Base-by-base conservation (phyloP, 2,888 invertebrate genomes). In the Diogma glabrata region DNA sequence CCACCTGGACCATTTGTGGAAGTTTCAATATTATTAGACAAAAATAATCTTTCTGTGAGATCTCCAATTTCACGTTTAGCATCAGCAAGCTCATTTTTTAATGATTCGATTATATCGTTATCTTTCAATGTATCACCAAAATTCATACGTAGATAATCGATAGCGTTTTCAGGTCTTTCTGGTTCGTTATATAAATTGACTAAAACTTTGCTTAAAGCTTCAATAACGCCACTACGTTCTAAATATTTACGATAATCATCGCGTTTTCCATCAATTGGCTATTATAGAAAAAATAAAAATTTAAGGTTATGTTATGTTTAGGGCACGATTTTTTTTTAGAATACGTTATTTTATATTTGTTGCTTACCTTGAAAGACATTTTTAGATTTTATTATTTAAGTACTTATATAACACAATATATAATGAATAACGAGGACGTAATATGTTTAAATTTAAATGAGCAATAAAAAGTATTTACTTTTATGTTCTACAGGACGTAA, bases 251-350 rank as follows among this genome's bases (percentile, higher is more conserved):
- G 66, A 50, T 67, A 69, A 55, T 70, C 69, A 58, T 69, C 69
- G 12, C 69, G 68, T 53, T 65, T 69, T 2, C 64, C 65, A 56
- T 69, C 69, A 46, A 69, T 70, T 19, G 69, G 70, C 69, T 69
- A 51, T 2, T 55, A 56, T 26, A 40, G 46, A 24, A 26, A 26
- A 6, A 36, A 22, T n/a, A 47, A 20, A 19, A 33, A 24, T 46
- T 46, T 16, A 16, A 26, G 46, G 46, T 46, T 46, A 46, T 6
- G 24, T 24, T 46, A 5, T 23, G 24, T 7, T 24, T 24, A 7
- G 9, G 6, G 6, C 9, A 7, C 24, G 9, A 24, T 7, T 7
- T 24, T 6, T 24, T 26, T 8, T 14, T 26, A 16, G n/a, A 28
- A 36, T 17, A 26, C 4, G 20, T 6, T 40, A 14, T 16, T 7